A percentile compares a stretch with the other conserved stretches of the same genome.
These are phyloP conservation scores for Hylomyscus alleni DNA, from an alignment of 2,797 vertebrate species.

Conservation along the genomic window DNA sequence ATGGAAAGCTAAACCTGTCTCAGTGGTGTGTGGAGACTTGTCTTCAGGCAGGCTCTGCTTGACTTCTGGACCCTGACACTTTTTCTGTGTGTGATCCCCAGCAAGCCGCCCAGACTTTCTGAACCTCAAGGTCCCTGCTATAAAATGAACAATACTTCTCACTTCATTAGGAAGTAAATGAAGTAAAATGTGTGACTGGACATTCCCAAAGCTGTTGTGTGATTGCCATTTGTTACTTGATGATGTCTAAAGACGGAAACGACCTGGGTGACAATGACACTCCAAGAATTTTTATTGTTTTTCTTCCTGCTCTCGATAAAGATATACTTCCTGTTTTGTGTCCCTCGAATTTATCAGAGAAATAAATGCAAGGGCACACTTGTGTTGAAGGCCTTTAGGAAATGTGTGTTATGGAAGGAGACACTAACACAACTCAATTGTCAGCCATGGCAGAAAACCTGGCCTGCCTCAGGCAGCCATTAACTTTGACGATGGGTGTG, in stretches of 20 bases:
- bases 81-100: not conserved
- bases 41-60: not conserved
- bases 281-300: not conserved
- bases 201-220: not conserved
- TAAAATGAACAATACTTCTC: not conserved
- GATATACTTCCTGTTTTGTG: not conserved
- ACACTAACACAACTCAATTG: not conserved
- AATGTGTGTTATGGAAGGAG: not conserved
- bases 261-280: not conserved
- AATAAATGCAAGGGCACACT: not conserved
- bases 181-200: not conserved
- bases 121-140: not conserved
- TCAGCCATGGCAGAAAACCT: not conserved
- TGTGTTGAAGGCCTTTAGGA: constrained; percentile 1
- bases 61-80: not conserved
- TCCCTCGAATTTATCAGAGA: not conserved
- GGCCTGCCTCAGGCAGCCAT: not conserved
- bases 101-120: not conserved
- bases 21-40: not conserved
- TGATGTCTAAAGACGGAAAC: not conserved
- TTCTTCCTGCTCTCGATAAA: constrained; percentile 4
- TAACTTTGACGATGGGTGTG: not conserved
- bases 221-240: not conserved
- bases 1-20: constrained; percentile 22
- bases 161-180: not conserved